Evolutionary conservation across 2,113 vertebrate species (phyloP), one percentile per base, ranked within the genome.

Genomic region (Engystomops pustulosus): DNA sequence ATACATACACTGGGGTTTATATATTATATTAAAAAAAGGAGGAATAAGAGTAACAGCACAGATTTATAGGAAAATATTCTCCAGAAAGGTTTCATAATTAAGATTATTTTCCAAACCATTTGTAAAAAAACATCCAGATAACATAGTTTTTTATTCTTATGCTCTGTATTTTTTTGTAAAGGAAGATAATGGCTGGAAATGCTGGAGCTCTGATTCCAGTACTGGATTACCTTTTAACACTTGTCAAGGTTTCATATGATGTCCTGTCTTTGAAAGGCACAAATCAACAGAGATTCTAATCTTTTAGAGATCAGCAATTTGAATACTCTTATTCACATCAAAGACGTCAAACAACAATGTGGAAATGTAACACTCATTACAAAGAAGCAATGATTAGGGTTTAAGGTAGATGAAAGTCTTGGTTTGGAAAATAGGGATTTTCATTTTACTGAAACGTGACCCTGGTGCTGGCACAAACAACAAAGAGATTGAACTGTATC

Each of bases 351-450:
- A 74, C 87, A 86, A 44, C 0, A n/a, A 88, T 65, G 69, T 86
- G 86, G 88, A 88, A 89, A 84, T 78, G 85, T 76, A 77, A 75
- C 0, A 18, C 23, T 45, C 32, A 2, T 70, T 85, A 80, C 20
- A 58, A 85, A 81, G 53, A 30, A 70, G 75, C 1, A 55, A 65
- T 71, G 79, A 87, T 80, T 55, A 71, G 75, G 51, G 27, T 62
- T 84, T 83, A 85, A 85, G 85, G 80, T 0, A 38, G 81, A 86
- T 81, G 80, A 88, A 86, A 89, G 86, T 38, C 44, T 80, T 47
- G 17, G 3, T 51, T 25, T 47, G 32, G 53, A 41, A 79, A 27
- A 51, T 81, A 30, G 18, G 0, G 0, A 60, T 84, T 84, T 69
- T 53, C 41, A 78, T 34, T 9, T 0, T 79, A 76, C 71, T 67